Percentiles rank a stretch among this genome's conserved stretches.
Conservation (phyloP, 2,113 vertebrate genomes). For the Coracopsis vasa region DNA sequence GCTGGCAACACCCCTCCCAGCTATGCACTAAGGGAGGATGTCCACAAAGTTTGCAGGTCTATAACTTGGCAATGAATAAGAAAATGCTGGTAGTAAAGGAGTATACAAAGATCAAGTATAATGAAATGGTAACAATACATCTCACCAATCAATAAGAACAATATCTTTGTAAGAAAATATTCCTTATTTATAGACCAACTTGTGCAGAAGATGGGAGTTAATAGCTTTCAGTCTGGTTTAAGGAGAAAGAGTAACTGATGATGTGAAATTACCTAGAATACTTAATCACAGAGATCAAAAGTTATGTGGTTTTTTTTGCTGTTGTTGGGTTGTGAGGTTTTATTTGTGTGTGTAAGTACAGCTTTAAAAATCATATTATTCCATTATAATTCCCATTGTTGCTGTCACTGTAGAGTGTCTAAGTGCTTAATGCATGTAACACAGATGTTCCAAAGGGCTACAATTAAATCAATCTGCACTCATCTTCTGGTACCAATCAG, state of each 20-base stretch:
- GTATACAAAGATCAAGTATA: background rate
- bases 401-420: slow-evolving; percentile 17
- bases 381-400: slow-evolving; percentile 41
- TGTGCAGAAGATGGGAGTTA: background rate
- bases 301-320: background rate
- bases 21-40: rapidly evolving
- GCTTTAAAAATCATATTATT: slow-evolving; percentile 30
- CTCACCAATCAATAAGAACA: background rate
- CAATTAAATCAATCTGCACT: slow-evolving; percentile 61
- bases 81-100: background rate
- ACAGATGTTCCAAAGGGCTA: slow-evolving; percentile 46
- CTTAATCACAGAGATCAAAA: background rate
- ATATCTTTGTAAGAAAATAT: background rate
- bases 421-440: slow-evolving; percentile 20
- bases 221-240: background rate
- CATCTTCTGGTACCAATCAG: slow-evolving; percentile 59
- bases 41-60: background rate
- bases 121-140: slow-evolving; percentile 6
- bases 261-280: slow-evolving; percentile 34
- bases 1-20: background rate
- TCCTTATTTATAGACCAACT: slow-evolving; percentile 22
- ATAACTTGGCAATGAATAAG: background rate
- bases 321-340: background rate
- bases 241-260: slow-evolving; percentile 14
- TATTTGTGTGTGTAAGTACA: background rate